A percentile compares a stretch with the other conserved stretches of the same genome.
These are phyloP conservation scores for Drosophila fuyamai DNA, from an alignment of 1,140 invertebrate species.

Conservation along the genomic window DNA sequence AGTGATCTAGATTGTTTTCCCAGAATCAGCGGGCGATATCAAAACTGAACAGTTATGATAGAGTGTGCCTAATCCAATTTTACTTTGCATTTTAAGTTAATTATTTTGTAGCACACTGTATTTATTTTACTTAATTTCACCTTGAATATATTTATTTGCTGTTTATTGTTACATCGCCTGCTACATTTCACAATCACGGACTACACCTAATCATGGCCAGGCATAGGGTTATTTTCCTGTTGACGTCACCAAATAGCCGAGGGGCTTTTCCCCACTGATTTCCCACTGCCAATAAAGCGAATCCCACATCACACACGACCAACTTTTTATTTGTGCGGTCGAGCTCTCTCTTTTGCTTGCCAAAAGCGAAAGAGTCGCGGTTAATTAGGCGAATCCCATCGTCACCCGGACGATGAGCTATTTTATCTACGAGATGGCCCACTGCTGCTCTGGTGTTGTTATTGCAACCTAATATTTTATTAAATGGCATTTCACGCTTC, in stretches of 20 bases:
- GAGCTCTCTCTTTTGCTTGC: conserved; percentile 10
- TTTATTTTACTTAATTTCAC: too few relatives aligned
- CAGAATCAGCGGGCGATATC: not conserved
- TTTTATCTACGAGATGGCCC: conserved; percentile 73
- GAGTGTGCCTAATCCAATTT: too few relatives aligned
- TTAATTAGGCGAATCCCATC: conserved; percentile 75
- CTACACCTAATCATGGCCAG: conserved; percentile 1
- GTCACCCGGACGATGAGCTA: conserved; percentile 27
- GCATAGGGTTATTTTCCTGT: conserved; percentile 15
- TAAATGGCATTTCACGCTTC: conserved; percentile 74
- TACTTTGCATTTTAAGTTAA: too few relatives aligned
- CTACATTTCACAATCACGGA: conserved; percentile 6
- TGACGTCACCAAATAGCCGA: conserved; percentile 7
- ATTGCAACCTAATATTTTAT: conserved; percentile 76
- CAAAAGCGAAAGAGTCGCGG: conserved; percentile 43
- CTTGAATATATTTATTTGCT: not conserved
- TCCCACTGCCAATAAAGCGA: conserved; percentile 1
- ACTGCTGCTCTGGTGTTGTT: conserved; percentile 44
- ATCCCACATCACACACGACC: conserved; percentile 22
- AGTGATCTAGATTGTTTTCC: conserved; percentile 8
- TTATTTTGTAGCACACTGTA: too few relatives aligned
- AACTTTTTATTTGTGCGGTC: conserved; percentile 25
- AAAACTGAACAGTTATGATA: not conserved
- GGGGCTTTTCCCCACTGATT: conserved; percentile 8
- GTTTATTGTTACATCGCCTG: not conserved